A percentile compares a stretch with the other conserved stretches of the same genome.
These are phyloP conservation scores for Ondatra zibethicus DNA, from an alignment of 2,113 vertebrate species.

Conservation along the genomic window DNA sequence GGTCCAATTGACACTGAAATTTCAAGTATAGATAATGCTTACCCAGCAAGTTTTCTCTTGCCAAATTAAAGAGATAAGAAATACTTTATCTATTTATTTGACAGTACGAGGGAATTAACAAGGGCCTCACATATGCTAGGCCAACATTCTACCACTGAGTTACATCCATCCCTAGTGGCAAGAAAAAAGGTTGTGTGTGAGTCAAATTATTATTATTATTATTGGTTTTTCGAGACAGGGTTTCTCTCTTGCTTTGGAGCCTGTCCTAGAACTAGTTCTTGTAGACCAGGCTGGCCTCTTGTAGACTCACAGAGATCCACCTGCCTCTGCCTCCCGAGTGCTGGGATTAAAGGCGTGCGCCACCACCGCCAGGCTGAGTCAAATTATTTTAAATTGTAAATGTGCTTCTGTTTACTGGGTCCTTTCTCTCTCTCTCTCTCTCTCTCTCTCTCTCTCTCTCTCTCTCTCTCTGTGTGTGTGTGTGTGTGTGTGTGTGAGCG, in stretches of 20 bases:
- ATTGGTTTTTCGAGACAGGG: no score
- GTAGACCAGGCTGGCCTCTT: no score
- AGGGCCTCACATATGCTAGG: neutral
- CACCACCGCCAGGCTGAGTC: no score
- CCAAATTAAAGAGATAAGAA: constrained; percentile 7
- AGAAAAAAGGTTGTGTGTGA: constrained; percentile 52
- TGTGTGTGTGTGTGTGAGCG: no score
- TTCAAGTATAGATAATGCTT: constrained; percentile 24
- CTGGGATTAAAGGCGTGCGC: no score
- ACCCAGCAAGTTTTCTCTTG: constrained; percentile 11
- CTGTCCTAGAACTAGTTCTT: no score
- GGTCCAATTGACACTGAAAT: neutral
- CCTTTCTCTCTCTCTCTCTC: no score
- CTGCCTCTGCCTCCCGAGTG: no score
- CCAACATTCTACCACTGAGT: neutral
- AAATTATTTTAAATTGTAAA: constrained; percentile 42
- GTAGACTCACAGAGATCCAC: no score
- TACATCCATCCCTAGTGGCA: neutral
- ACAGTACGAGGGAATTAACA: neutral
- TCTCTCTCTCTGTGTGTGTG: no score
- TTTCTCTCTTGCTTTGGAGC: no score
- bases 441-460: no score
- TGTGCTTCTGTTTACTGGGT: neutral
- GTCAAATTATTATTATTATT: constrained; percentile 32
- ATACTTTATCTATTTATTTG: neutral